Evolutionary conservation across 2,888 invertebrate species (phyloP).

Genomic region (Cenopis cana): DNA sequence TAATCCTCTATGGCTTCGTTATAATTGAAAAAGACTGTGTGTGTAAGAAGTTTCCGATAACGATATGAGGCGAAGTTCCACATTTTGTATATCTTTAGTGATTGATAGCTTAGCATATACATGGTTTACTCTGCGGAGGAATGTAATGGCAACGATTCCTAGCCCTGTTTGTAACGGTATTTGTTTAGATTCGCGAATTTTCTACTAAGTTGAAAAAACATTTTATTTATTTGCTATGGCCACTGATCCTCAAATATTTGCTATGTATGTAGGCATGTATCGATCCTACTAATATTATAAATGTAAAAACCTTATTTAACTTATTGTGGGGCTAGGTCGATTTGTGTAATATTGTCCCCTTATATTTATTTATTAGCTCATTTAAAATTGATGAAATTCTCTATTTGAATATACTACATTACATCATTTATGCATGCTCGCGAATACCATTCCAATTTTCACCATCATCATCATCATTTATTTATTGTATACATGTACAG

Average conservation of each 20-base stretch:
- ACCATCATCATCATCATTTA: too few species aligned
- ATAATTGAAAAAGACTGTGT: background rate
- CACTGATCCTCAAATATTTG: background rate
- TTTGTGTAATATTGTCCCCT: too few species aligned
- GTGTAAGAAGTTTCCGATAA: constrained; percentile 16
- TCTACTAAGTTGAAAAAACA: background rate
- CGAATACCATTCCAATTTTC: background rate
- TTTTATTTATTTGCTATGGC: background rate
- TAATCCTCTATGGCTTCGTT: background rate
- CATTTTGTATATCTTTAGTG: constrained; percentile 37
- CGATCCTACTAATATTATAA: too few species aligned
- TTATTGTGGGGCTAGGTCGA: too few species aligned
- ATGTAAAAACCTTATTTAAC: too few species aligned
- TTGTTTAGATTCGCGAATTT: background rate
- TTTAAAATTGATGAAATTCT: background rate
- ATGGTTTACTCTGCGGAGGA: background rate
- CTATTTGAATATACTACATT: background rate
- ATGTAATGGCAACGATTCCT: constrained; percentile 27
- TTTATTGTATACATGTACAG: too few species aligned
- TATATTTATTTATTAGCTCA: too few species aligned
- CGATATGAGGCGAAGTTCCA: constrained; percentile 2
- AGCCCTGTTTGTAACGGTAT: constrained; percentile 16
- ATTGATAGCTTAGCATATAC: constrained; percentile 37
- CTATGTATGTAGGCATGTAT: too few species aligned
- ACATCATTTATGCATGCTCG: background rate